phyloP scores from a whole-genome alignment of 2,797 vertebrate species.

The Aulostomus chinensis region DNA sequence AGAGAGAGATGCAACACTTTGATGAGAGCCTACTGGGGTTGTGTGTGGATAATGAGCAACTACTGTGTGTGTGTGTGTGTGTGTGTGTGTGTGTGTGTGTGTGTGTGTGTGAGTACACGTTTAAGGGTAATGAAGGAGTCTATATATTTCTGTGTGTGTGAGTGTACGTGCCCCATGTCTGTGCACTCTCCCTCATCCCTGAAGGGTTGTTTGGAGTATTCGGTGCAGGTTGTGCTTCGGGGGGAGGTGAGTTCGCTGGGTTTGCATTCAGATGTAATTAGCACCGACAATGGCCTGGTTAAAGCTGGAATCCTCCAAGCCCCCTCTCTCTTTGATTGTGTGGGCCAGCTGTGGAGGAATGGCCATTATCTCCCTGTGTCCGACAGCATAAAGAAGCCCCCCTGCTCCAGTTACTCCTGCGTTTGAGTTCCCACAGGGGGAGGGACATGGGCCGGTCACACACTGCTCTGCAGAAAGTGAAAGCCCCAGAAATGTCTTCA shows the following conservation, averaged over 20 bases:
- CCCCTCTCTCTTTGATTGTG: constrained; percentile 83
- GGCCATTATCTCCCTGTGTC: constrained; percentile 82
- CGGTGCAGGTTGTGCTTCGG: constrained; percentile 62
- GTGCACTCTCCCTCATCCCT: constrained; percentile 57
- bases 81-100: constrained; percentile 36
- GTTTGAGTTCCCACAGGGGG: constrained; percentile 77
- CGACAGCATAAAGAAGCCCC: constrained; percentile 75
- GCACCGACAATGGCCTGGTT: constrained; percentile 92
- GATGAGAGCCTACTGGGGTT: constrained; percentile 66
- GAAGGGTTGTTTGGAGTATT: constrained; percentile 76
- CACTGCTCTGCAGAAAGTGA: constrained; percentile 57
- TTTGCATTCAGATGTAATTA: constrained; percentile 97
- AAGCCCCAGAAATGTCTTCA: constrained; percentile 48
- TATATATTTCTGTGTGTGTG: constrained; percentile 18
- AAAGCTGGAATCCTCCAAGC: constrained; percentile 88
- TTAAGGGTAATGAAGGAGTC: constrained; percentile 15
- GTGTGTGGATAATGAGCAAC: constrained; percentile 39
- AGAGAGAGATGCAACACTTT: constrained; percentile 57
- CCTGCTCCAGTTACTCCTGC: constrained; percentile 57
- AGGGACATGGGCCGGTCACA: constrained; percentile 65
- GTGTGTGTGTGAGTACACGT: constrained; percentile 15
- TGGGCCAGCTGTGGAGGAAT: constrained; percentile 84
- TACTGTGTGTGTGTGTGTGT: constrained; percentile 19
- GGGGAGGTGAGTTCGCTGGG: constrained; percentile 81
- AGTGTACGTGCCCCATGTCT: constrained; percentile 40